Evolutionary conservation across 2,888 invertebrate species (phyloP).

Genomic region (Acleris sparsana): DNA sequence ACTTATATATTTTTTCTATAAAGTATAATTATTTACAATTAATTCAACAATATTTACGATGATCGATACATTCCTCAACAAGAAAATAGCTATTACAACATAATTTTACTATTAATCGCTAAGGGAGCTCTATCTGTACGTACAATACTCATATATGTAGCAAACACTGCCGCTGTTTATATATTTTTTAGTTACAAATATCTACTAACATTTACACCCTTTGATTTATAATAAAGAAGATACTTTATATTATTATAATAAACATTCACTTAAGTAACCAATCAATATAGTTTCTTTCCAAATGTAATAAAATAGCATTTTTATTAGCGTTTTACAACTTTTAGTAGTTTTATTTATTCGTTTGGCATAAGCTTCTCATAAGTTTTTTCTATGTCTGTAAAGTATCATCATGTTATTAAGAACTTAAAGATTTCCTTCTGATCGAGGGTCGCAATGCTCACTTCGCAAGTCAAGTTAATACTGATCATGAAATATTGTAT

Average conservation of each 20-base stretch:
- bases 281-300: no score
- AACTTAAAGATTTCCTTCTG: no score
- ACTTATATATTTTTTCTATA: conserved; percentile 56
- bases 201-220: conserved; percentile 31
- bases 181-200: conserved; percentile 19
- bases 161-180: conserved; percentile 22
- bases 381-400: no score
- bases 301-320: no score
- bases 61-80: conserved; percentile 52
- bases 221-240: conserved; percentile 14
- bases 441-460: no score
- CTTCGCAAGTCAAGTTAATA: no score
- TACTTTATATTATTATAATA: conserved; percentile 14
- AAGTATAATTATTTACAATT: conserved; percentile 70
- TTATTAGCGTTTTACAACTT: no score
- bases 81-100: conserved; percentile 37
- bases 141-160: conserved; percentile 23
- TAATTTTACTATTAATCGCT: conserved; percentile 23
- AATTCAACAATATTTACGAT: conserved; percentile 65
- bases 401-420: no score
- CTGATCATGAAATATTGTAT: no score
- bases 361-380: no score
- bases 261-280: neutral
- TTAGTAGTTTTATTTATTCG: no score
- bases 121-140: conserved; percentile 26